Base-by-base conservation (phyloP, 2,888 invertebrate genomes). In the Epinotia nisella region DNA sequence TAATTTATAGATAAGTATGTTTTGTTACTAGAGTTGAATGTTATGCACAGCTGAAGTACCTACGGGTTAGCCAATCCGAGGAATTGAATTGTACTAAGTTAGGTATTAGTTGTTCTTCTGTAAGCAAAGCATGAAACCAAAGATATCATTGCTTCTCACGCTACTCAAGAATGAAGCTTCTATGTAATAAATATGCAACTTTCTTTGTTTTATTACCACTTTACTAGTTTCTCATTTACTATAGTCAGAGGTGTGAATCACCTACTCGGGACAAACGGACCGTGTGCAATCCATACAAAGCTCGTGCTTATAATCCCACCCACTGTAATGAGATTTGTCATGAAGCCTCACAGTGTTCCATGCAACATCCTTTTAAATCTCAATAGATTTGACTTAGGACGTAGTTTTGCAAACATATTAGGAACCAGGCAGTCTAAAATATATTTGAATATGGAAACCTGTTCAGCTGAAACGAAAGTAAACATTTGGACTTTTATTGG, bases 311-410 rank as follows among this genome's bases (percentile, higher is more conserved):
- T 62, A 71, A 67, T 66, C 66, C 60, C 45, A 15, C 9, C n/a
- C 55, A 45, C 64, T 60, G 53, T 72, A 72, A 72, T 56, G 67
- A 60, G 67, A 72, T 72, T 72, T 67, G 71, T 39, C 67, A 67
- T 72, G 71, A 72, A 72, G 67, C 71, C 71, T 21, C 55, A 66
- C 56, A 67, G 55, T 15, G 35, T 61, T 19, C 21, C 35, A 29
- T 51, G 61, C 61, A 21, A 67, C 55, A 56, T 61, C 21, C 41
- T 66, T 66, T 53, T 45, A 60, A 58, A 60, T 51, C 11, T 58
- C 29, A 4, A 49, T 55, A 49, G 49, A 59, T 59, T 9, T 24
- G 24, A 17, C 24, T 29, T 19, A 13, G n/a, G 49, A 3, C 49
- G 49, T n/a, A n/a, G 4, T 49, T 49, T 49, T 49, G 5, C 15